Base-by-base conservation (phyloP, 2,888 invertebrate genomes). In the Ochlodes sylvanus region DNA sequence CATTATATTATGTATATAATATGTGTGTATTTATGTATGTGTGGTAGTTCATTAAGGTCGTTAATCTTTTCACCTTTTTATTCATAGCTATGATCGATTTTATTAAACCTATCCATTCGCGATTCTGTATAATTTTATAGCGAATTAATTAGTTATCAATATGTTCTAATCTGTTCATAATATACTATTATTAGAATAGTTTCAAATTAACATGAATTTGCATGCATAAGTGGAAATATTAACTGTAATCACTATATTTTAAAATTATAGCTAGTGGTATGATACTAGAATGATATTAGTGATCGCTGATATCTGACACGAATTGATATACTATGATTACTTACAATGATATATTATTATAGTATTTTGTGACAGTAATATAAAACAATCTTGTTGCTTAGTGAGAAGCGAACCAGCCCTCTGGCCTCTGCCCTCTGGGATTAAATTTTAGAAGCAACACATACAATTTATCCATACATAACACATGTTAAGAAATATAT, bases 81-180 rank as follows among this genome's bases (percentile, higher is more conserved):
- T 41, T 34, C 21, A 66, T 66, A 42, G 5, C 56, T 34, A 47
- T 67, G 62, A 67, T 67, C 67, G 55, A 67, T 56, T 55, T 61
- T 56, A 34, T 32, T 34, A 27, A 27, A 27, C 27, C 41, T 44
- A 17, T 52, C 34, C 47, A 34, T 47, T 56, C 55, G 62, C 47
- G 62, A 56, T 68, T 56, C 47, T 55, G 67, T 62, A 68, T 68
- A 67, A 68, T 68, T 68, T 67, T 67, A 67, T 67, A 38, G 61
- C 61, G 34, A 61, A 67, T 67, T 61, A 44, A 67, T 61, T 61
- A 61, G 60, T 67, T 61, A 67, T 67, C 61, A 61, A 67, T 61
- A 61, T 66, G 44, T 67, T 55, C 44, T 61, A 15, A 47, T 44
- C 44, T 61, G 66, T 67, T 54, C 15, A 15, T 58, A 57, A 32